A percentile compares a stretch with the other conserved stretches of the same genome.
Conservation (phyloP, 2,888 invertebrate species). For the Sarcophaga subvicina region DNA sequence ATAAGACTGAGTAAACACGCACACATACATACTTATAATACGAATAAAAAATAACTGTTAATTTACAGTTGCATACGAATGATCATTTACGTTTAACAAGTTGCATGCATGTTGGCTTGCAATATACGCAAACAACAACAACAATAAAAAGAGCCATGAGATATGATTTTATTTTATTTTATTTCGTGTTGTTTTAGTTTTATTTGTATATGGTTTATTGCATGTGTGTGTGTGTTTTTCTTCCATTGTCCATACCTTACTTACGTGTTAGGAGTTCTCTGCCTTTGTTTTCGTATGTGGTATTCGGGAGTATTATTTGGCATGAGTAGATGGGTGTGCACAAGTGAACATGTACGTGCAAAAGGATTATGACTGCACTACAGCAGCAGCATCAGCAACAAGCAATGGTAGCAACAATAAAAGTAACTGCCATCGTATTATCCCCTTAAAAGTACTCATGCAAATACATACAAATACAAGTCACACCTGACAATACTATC, state of each 20-base stretch:
- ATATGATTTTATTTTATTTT: too few species aligned
- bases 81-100: conserved; percentile 5
- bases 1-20: background rate
- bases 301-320: too few species aligned
- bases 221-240: too few species aligned
- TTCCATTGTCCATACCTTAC: conserved; percentile 10
- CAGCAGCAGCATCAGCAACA: background rate
- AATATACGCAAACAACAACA: too few species aligned
- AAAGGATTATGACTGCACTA: background rate
- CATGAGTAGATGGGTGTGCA: too few species aligned
- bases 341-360: background rate
- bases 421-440: conserved; percentile 1
- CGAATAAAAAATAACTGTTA: conserved; percentile 12
- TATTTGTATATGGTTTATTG: too few species aligned
- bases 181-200: too few species aligned
- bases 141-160: too few species aligned
- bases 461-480: too few species aligned
- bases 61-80: conserved; percentile 42
- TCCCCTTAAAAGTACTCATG: background rate
- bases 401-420: background rate
- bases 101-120: too few species aligned
- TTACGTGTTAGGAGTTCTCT: conserved; percentile 28
- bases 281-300: background rate
- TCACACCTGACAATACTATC: too few species aligned
- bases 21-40: background rate